phyloP scores from a whole-genome alignment of 2,797 vertebrate genomes.

The Helostoma temminkii region DNA sequence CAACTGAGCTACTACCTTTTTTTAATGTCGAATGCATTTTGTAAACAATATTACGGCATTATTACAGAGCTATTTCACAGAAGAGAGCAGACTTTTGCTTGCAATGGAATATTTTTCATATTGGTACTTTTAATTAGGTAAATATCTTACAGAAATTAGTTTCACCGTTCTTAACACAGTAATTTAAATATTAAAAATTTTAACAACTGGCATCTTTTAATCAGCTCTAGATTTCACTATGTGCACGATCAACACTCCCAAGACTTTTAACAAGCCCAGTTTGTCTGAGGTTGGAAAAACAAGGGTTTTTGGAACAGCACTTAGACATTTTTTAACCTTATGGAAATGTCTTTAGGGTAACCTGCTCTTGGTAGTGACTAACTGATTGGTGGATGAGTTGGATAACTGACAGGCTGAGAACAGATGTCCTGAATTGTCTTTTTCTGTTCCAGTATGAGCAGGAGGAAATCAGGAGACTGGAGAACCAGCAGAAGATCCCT shows the following conservation, averaged over 20 bases:
- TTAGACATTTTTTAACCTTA: neutral
- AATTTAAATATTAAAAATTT: neutral
- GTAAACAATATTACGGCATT: neutral
- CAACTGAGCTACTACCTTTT: too few relatives aligned
- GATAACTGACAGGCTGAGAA: neutral
- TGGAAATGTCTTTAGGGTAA: neutral
- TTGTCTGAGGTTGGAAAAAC: neutral
- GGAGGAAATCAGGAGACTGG: slow-evolving; percentile 78
- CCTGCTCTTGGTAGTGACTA: neutral
- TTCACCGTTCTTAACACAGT: neutral
- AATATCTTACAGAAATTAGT: neutral
- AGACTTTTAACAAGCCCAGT: neutral
- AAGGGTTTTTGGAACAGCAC: neutral
- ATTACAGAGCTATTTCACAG: too few relatives aligned
- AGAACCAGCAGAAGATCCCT: slow-evolving; percentile 80
- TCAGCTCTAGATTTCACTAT: neutral
- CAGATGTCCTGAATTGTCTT: neutral
- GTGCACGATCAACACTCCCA: neutral
- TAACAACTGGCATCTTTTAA: neutral
- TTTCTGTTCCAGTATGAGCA: slow-evolving; percentile 79
- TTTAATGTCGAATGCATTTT: neutral
- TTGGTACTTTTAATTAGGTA: neutral
- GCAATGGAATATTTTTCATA: too few relatives aligned
- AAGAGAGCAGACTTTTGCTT: too few relatives aligned
- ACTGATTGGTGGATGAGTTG: neutral